Base-by-base conservation (phyloP, 2,797 vertebrate genomes). In the Nyctalus aviator region DNA sequence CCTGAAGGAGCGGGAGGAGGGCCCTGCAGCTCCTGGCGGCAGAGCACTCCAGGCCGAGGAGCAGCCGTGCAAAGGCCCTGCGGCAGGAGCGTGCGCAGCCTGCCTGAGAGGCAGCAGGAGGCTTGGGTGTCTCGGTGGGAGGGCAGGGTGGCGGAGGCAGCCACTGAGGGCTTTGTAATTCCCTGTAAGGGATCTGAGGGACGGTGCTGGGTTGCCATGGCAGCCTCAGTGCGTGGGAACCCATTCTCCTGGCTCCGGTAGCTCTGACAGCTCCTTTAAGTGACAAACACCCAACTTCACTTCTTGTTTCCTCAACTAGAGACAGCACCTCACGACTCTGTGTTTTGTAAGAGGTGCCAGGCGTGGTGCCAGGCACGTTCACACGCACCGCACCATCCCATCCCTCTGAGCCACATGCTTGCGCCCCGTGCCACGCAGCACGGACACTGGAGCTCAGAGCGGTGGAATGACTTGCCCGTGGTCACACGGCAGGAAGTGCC, bases 61-160 rank as follows among this genome's bases (percentile, higher is more conserved):
- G 32, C 8, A 62, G 68, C 37, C 41, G 41, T 73, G 23, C 66
- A 44, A 73, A 73, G 44, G 69, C 69, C 59, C 72, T 78, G n/a
- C 20, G 55, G 59, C 7, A 0, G 8, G 5, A 35, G 11, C 0
- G 0, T 46, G 62, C 20, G 44, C 6, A 0, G 11, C 17, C 14
- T 53, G 32, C 41, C 76, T 14, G 23, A 32, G 55, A 46, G 46
- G 30, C 5, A 55, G 81, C 32, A 4, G 69, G 27, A 48, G 57
- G 3, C 35, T 37, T 4, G 18, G 1, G 5, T 25, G 30, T 71
- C 59, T 71, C 10, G 27, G 41, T 21, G 21, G 30, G n/a, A 11
- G 12, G 62, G 41, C 14, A 21, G 17, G 1, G 23, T 2, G 14
- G 35, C 14, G 3, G 62, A 66, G 30, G 30, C 30, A 66, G 62